Evolutionary conservation across 2,797 vertebrate genomes (phyloP).

Genomic region (Oreochromis grahami): DNA sequence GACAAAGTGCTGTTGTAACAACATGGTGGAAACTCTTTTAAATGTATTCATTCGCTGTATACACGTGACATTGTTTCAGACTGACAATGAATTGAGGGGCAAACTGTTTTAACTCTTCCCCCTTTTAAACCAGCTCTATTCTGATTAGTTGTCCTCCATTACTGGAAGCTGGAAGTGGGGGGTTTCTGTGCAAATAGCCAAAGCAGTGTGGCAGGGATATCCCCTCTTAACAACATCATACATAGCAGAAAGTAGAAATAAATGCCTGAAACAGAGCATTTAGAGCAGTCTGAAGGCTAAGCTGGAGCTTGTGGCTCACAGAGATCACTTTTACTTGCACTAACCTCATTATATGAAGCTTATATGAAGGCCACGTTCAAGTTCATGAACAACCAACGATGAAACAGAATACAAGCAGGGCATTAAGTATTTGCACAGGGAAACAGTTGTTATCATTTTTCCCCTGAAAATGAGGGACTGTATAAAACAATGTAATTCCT

Average conservation of each 20-base stretch:
- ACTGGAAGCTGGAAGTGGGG: neutral
- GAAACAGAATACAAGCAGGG: neutral
- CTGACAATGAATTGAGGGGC: neutral
- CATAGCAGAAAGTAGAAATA: neutral
- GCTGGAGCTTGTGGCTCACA: neutral
- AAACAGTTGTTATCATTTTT: neutral
- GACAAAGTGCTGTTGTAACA: neutral
- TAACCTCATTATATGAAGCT: neutral
- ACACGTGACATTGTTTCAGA: neutral
- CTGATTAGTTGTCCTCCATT: rapidly evolving
- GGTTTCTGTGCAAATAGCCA: neutral
- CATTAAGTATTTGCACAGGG: neutral
- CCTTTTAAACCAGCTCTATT: neutral
- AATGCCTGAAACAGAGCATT: neutral
- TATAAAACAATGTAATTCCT: neutral
- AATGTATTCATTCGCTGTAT: neutral
- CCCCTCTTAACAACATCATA: neutral
- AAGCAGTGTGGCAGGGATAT: neutral
- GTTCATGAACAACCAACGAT: neutral
- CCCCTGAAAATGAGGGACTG: neutral
- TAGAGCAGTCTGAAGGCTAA: neutral
- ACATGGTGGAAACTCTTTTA: neutral
- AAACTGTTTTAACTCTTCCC: neutral
- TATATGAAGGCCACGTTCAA: neutral
- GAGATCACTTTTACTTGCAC: neutral